A percentile compares a stretch with the other conserved stretches of the same genome.
Evolutionary conservation across 2,113 vertebrate genomes (phyloP).

Genomic region (Blennius ocellaris): DNA sequence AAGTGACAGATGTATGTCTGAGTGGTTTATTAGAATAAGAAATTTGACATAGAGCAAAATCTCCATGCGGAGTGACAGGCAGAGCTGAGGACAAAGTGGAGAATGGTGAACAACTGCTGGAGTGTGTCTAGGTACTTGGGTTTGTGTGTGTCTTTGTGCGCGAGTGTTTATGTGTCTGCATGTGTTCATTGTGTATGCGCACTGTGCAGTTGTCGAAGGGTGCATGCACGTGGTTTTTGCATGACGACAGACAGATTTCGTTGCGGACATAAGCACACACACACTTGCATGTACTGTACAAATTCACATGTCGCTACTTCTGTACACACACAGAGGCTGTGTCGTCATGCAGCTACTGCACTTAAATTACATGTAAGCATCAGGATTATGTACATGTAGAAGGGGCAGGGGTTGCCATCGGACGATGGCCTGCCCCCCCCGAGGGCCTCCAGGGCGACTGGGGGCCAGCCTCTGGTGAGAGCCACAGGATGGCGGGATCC

Average conservation of each 20-base stretch:
- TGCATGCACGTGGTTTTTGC: constrained; percentile 74
- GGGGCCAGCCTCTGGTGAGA: constrained; percentile 49
- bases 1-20: constrained; percentile 59
- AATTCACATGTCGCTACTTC: constrained; percentile 78
- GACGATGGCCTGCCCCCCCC: constrained; percentile 49
- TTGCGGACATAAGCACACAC: constrained; percentile 75
- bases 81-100: constrained; percentile 73
- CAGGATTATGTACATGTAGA: constrained; percentile 78
- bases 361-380: constrained; percentile 81
- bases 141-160: constrained; percentile 12
- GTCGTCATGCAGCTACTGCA: constrained; percentile 84
- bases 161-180: constrained; percentile 51
- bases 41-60: constrained; percentile 82
- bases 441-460: background rate
- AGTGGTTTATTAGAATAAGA: constrained; percentile 86
- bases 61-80: constrained; percentile 82
- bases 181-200: constrained; percentile 46
- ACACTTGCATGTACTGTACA: constrained; percentile 81
- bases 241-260: constrained; percentile 70
- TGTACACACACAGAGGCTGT: constrained; percentile 80
- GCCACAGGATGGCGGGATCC: constrained; percentile 44
- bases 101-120: constrained; percentile 67
- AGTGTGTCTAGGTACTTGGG: constrained; percentile 41
- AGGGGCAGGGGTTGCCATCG: constrained; percentile 65
- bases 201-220: constrained; percentile 57